These are phyloP conservation scores for Trachelipus rathkii DNA, from an alignment of 1,140 invertebrate genomes.

Conservation along the genomic window DNA sequence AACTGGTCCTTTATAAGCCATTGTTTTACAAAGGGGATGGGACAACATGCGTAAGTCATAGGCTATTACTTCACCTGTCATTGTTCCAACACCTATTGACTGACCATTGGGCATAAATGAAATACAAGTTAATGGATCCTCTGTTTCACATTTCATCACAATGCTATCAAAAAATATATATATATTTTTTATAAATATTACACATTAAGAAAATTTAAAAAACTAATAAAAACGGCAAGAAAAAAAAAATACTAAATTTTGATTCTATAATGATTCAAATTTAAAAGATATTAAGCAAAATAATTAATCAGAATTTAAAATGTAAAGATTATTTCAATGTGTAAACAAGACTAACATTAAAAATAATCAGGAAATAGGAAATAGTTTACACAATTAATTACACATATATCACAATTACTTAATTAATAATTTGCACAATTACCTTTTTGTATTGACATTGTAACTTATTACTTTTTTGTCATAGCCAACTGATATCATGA, in stretches of 20 bases:
- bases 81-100: conserved; percentile 33
- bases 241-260: neutral
- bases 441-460: conserved; percentile 51
- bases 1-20: conserved; percentile 25
- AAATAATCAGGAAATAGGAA: neutral
- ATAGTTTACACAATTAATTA: neutral
- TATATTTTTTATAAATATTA: neutral
- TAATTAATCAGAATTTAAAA: neutral
- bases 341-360: neutral
- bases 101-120: conserved; percentile 33
- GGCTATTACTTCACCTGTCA: conserved; percentile 35
- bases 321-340: neutral
- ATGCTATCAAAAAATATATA: conserved; percentile 18
- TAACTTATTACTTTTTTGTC: conserved; percentile 52
- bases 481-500: conserved; percentile 52
- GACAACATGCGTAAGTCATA: conserved; percentile 34
- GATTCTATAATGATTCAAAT: neutral
- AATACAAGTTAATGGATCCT: conserved; percentile 34
- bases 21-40: conserved; percentile 25
- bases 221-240: neutral
- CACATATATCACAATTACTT: neutral
- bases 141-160: conserved; percentile 25
- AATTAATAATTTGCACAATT: too few species aligned
- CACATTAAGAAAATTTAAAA: neutral
- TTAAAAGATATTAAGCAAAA: neutral